These are phyloP conservation scores for Florisuga fusca DNA, from an alignment of 2,797 vertebrate species.

Conservation along the genomic window DNA sequence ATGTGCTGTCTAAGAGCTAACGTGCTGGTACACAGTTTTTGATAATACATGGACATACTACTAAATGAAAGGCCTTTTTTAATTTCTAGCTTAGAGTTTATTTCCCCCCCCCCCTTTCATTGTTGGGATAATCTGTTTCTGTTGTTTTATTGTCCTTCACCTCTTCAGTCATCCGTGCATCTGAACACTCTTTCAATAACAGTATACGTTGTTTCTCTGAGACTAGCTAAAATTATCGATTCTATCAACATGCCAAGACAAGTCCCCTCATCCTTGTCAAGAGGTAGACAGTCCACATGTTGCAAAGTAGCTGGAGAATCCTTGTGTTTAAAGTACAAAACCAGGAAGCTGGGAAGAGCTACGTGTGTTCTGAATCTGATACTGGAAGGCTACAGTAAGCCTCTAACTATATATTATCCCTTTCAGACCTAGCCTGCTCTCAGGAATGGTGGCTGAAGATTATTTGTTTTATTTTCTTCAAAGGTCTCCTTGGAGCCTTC, in stretches of 20 bases:
- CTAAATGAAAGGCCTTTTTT: not conserved
- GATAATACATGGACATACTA: not conserved
- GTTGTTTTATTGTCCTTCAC: not conserved
- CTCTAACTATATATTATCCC: not conserved
- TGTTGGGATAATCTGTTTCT: not conserved
- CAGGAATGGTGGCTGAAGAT: not conserved
- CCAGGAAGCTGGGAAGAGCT: not conserved
- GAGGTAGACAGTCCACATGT: not conserved
- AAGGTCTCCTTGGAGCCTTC: no score
- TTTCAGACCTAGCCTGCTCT: not conserved
- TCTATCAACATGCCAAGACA: not conserved
- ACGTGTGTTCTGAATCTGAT: accelerated
- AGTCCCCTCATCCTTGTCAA: not conserved
- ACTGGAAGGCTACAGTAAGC: not conserved
- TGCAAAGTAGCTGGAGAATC: not conserved
- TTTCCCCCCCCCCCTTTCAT: not conserved
- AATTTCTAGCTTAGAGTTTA: not conserved
- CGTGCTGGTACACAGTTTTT: not conserved
- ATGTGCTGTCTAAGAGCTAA: not conserved
- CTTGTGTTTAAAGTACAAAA: not conserved
- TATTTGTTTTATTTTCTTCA: not conserved
- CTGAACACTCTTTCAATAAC: not conserved
- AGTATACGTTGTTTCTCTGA: not conserved
- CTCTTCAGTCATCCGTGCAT: not conserved
- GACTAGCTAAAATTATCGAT: not conserved